Percentiles rank a stretch among this genome's conserved stretches.
phyloP scores from a whole-genome alignment of 2,888 invertebrate genomes.

The Drosophila macrospina region DNA sequence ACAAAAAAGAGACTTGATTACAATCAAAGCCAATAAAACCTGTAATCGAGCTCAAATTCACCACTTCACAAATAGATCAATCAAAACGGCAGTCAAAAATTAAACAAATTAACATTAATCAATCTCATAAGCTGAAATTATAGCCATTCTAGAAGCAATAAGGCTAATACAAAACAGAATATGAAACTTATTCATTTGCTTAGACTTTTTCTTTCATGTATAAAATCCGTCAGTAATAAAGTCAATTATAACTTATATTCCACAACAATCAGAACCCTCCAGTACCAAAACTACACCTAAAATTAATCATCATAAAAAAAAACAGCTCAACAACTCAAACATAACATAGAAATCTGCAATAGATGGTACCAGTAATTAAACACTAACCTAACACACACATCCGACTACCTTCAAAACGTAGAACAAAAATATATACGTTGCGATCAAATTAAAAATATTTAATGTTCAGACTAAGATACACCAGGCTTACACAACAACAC shows the following conservation, averaged over 20 bases:
- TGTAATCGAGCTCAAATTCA: no score
- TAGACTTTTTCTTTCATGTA: constrained; percentile 15
- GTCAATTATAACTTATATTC: constrained; percentile 16
- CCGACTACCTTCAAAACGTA: constrained; percentile 4
- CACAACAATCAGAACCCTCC: constrained; percentile 9
- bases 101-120: constrained; percentile 1
- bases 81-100: neutral
- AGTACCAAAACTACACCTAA: constrained; percentile 4
- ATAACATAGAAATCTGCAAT: constrained; percentile 1
- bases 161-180: constrained; percentile 1
- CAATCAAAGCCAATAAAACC: no score
- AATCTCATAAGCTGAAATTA: neutral
- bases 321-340: neutral
- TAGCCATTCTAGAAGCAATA: constrained; percentile 1
- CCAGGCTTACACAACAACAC: constrained; percentile 11
- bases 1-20: no score
- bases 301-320: constrained; percentile 6
- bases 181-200: constrained; percentile 19
- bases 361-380: neutral
- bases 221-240: constrained; percentile 19
- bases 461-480: constrained; percentile 11
- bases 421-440: constrained; percentile 10
- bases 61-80: no score
- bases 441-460: constrained; percentile 15
- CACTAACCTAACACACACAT: neutral